Evolutionary conservation across 2,797 vertebrate species (phyloP), one percentile per base, ranked within the genome.

Genomic region (Epinephelus awoara): DNA sequence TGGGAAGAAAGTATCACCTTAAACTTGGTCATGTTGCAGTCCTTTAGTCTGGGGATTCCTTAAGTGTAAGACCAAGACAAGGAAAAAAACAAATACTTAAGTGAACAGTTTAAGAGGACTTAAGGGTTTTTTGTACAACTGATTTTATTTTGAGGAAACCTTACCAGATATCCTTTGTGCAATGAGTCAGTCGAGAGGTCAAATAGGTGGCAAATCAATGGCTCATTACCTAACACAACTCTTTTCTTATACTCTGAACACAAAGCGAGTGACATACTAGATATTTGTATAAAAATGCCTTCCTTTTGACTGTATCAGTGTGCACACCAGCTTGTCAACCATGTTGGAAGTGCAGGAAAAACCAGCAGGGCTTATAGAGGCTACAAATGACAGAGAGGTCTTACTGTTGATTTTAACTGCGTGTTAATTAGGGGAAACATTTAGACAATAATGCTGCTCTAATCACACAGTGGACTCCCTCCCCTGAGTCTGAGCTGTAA

Each of bases 361-460:
- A 72, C 54, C 49, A 62, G 38, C 50, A 65, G 50, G 38, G 56
- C 54, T 72, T 70, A 66, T 47, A n/a, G 64, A 82, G 55, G 67
- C 75, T 70, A 34, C 46, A 74, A 70, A 70, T 67, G 77, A 72
- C 72, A 80, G 65, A 52, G 18, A 83, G 46, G 67, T 52, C 51
- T 71, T 72, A 34, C 38, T 7, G n/a, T 68, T 76, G 63, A 67
- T 59, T 84, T 88, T 82, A 85, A 85, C 67, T 74, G 58, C 67
- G 81, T 83, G 85, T 84, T 93, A 91, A 89, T 91, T 82, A 89
- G 80, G 54, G 79, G 67, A 90, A 91, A 81, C 75, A 55, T 89
- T 87, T 73, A 85, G 74, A 68, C 78, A 87, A 82, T 90, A 89
- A 88, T 75, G 80, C 67, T 74, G 70, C 82, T 86, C 51, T 89